Base-by-base conservation (phyloP, 2,797 vertebrate genomes). In the Macroramphosus scolopax region DNA sequence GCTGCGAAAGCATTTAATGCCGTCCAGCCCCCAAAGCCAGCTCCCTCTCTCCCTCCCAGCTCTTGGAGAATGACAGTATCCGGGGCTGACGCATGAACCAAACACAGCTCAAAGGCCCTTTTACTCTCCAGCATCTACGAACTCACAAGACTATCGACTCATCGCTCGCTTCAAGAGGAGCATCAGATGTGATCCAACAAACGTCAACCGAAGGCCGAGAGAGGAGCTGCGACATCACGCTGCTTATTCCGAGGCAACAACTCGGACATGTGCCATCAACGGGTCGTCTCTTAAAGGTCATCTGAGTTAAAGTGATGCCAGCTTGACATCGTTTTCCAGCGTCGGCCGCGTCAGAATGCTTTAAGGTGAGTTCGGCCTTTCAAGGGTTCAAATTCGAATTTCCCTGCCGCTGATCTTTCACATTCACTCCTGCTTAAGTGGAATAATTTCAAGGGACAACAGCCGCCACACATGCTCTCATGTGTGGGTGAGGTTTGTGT, bases 1-100 rank as follows among this genome's bases (percentile, higher is more conserved):
- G 89, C 90, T 91, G 91, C 37, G 31, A 82, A 88, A 82, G 83
- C 81, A 81, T 84, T 87, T 84, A 78, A 75, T 59, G 47, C 50
- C 59, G 25, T n/a, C 16, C 22, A 1, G 22, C 39, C 51, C 26
- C 36, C 38, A 42, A 36, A 52, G 13, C 20, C 20, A 3, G 7
- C 51, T 58, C 43, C 31, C 51, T 50, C 50, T 51, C 36, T 62
- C 56, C 20, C 58, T 77, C 70, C 66, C 33, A 46, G 68, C 65
- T 41, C 38, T 24, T 42, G 58, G 63, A 81, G 77, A 82, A 78
- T 84, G 81, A 81, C 67, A 38, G 48, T 62, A 45, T 63, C 61
- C 29, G 58, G n/a, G 49, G 65, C 58, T 52, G 63, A 75, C 35
- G 25, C 30, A 58, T 31, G 17, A 47, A 46, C 46, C 28, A 17